Evolutionary conservation across 2,797 vertebrate species (phyloP).

Genomic region (Silurus aristotelis): DNA sequence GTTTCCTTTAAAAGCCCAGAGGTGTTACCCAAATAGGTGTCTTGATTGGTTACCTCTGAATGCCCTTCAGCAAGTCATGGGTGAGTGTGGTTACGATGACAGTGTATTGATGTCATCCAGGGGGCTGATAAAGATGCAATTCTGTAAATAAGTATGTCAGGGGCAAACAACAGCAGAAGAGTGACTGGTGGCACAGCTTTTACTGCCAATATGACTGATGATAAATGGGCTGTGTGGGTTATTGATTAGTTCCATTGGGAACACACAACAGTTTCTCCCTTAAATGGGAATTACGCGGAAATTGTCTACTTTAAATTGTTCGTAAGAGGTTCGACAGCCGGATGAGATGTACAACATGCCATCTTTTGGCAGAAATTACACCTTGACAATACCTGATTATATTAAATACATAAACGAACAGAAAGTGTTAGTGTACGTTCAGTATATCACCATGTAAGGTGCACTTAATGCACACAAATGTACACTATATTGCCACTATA

Average conservation of each 20-base stretch:
- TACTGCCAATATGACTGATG: slow-evolving; percentile 8
- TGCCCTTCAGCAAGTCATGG: slow-evolving; percentile 17
- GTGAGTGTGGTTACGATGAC: slow-evolving; percentile 17
- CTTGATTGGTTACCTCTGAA: slow-evolving; percentile 22
- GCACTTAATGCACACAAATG: no score
- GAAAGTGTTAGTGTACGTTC: no score
- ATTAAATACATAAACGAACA: no score
- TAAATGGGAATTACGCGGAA: not conserved
- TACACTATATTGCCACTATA: no score
- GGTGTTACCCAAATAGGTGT: slow-evolving; percentile 1
- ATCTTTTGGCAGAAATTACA: no score
- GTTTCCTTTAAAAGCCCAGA: slow-evolving; percentile 21
- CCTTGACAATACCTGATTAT: no score
- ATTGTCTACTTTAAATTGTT: not conserved
- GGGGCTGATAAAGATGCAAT: slow-evolving; percentile 20
- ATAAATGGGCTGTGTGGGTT: slow-evolving; percentile 7
- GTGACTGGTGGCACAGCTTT: slow-evolving; percentile 12
- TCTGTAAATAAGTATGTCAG: slow-evolving; percentile 37
- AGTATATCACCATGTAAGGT: not conserved
- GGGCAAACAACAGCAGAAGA: slow-evolving; percentile 17
- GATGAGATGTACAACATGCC: no score
- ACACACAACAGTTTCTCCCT: not conserved
- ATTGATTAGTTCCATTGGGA: slow-evolving; percentile 21
- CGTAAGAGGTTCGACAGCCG: no score
- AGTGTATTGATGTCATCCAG: slow-evolving; percentile 27